Evolutionary conservation across 2,113 vertebrate species (phyloP).

Genomic region (Amblyopsis rosae): DNA sequence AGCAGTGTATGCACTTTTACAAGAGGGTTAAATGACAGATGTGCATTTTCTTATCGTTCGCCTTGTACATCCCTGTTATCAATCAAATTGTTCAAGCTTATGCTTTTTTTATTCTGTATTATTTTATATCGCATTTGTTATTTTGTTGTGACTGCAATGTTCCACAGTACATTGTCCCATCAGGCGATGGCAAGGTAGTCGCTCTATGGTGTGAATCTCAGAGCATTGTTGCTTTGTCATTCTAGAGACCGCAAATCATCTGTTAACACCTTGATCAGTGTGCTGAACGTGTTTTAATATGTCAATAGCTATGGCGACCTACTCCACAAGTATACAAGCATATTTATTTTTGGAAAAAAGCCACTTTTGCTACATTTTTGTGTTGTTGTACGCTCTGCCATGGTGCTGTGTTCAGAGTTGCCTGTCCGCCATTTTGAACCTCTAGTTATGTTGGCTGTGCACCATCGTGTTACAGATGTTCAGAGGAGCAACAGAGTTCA

Average conservation of each 20-base stretch:
- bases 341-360: constrained; percentile 78
- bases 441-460: constrained; percentile 53
- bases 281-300: constrained; percentile 59
- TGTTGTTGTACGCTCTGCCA: constrained; percentile 58
- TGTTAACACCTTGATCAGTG: constrained; percentile 60
- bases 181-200: constrained; percentile 54
- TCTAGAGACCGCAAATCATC: constrained; percentile 66
- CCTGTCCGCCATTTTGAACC: constrained; percentile 61
- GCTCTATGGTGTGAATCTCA: constrained; percentile 47
- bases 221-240: constrained; percentile 60
- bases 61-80: constrained; percentile 57
- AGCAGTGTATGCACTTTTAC: constrained; percentile 91
- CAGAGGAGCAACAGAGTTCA: constrained; percentile 58
- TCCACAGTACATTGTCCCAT: constrained; percentile 57
- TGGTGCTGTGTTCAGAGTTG: constrained; percentile 77
- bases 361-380: constrained; percentile 67
- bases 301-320: constrained; percentile 62
- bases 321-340: constrained; percentile 56
- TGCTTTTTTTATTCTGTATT: constrained; percentile 43
- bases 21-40: constrained; percentile 63
- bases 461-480: constrained; percentile 70
- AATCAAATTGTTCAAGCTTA: constrained; percentile 55
- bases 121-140: constrained; percentile 39
- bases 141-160: constrained; percentile 64
- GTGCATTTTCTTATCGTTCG: constrained; percentile 62